A percentile compares a stretch with the other conserved stretches of the same genome.
Evolutionary conservation across 2,113 vertebrate species (phyloP).

Genomic region (Canis aureus): DNA sequence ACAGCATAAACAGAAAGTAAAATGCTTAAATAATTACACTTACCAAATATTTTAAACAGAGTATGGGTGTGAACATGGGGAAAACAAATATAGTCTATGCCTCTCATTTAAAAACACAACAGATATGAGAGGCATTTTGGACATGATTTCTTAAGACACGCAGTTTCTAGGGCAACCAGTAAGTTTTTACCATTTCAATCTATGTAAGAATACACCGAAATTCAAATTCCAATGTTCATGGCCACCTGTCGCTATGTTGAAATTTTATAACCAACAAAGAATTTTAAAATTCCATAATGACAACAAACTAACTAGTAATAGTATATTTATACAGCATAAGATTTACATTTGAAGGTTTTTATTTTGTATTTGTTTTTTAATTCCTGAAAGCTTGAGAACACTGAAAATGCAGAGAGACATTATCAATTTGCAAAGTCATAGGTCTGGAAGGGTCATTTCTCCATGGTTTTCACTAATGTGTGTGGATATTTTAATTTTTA

Average conservation of each 20-base stretch:
- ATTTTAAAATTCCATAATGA: background rate
- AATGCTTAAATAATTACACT: slow-evolving; percentile 41
- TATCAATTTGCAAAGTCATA: background rate
- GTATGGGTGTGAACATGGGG: background rate
- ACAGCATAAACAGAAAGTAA: background rate
- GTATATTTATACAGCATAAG: background rate
- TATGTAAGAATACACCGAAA: slow-evolving; percentile 42
- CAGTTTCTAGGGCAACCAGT: background rate
- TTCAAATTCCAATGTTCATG: slow-evolving; percentile 37
- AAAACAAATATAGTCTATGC: background rate
- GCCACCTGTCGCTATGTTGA: background rate
- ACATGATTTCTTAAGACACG: background rate
- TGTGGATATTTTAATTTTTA: slow-evolving; percentile 99
- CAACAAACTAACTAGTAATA: background rate
- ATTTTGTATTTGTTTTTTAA: background rate
- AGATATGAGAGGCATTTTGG: background rate
- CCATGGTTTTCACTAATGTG: slow-evolving; percentile 90
- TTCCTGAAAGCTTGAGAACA: background rate
- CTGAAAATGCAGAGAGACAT: background rate
- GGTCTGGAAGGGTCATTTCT: slow-evolving; percentile 92
- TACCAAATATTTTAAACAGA: slow-evolving; percentile 14
- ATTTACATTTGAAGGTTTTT: background rate
- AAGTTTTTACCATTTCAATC: slow-evolving; percentile 32
- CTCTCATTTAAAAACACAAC: background rate
- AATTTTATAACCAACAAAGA: background rate